A percentile compares a stretch with the other conserved stretches of the same genome.
phyloP scores from a whole-genome alignment of 1,140 invertebrate species.

The Bactericera cockerelli region DNA sequence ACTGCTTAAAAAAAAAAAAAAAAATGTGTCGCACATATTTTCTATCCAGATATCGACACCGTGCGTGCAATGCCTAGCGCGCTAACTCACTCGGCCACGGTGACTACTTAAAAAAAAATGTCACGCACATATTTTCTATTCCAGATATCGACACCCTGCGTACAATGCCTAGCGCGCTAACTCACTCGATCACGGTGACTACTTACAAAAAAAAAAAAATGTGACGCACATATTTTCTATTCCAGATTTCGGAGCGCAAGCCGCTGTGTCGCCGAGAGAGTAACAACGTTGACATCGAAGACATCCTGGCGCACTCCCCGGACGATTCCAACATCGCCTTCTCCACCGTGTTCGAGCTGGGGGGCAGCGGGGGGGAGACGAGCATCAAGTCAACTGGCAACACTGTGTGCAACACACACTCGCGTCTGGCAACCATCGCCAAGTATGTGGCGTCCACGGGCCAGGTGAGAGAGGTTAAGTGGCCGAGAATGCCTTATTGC shows the following conservation, averaged over 20 bases:
- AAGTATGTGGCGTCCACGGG: slow-evolving; percentile 66
- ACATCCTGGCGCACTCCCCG: slow-evolving; percentile 33
- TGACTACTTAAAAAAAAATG: too few relatives aligned
- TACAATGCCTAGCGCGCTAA: too few relatives aligned
- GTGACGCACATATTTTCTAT: too few relatives aligned
- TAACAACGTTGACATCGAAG: slow-evolving; percentile 50
- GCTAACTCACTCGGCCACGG: too few relatives aligned
- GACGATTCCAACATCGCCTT: slow-evolving; percentile 36
- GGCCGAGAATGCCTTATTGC: not conserved
- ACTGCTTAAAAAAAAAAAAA: too few relatives aligned
- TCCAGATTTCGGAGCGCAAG: slow-evolving; percentile 28
- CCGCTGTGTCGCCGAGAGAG: slow-evolving; percentile 50
- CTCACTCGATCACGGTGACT: too few relatives aligned
- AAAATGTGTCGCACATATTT: too few relatives aligned
- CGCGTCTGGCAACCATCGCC: slow-evolving; percentile 52
- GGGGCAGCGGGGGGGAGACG: slow-evolving; percentile 38
- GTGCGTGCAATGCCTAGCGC: too few relatives aligned
- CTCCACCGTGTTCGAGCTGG: slow-evolving; percentile 64
- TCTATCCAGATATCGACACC: too few relatives aligned
- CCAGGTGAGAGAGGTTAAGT: slow-evolving; percentile 29
- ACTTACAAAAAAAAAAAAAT: too few relatives aligned
- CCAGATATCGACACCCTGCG: too few relatives aligned
- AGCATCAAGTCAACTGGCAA: slow-evolving; percentile 34
- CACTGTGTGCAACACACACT: slow-evolving; percentile 22
- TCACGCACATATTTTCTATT: too few relatives aligned